Evolutionary conservation across 2,888 invertebrate species (phyloP).

Genomic region (Zaprionus obscuricornis): DNA sequence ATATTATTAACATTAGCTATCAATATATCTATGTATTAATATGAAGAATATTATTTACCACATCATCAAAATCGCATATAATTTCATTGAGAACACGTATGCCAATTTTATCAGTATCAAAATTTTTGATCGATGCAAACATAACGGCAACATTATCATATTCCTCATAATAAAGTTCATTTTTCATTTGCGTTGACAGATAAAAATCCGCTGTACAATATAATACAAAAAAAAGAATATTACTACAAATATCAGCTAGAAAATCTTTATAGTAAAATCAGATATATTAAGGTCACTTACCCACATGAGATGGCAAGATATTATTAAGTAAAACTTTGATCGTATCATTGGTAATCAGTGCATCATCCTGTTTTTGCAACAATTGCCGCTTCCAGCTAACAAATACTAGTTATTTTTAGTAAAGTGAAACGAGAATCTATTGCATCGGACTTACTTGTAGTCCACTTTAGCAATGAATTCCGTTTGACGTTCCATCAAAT

Average conservation of each 20-base stretch:
- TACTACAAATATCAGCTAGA: background rate
- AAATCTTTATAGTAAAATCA: no score
- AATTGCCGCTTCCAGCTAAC: constrained; percentile 88
- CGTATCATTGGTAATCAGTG: constrained; percentile 92
- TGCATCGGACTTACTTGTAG: constrained; percentile 85
- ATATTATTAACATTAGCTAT: background rate
- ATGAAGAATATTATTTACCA: constrained; percentile 85
- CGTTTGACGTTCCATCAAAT: constrained; percentile 94
- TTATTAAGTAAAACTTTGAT: constrained; percentile 95
- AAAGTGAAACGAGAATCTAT: constrained; percentile 2
- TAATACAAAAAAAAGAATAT: background rate
- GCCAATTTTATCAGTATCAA: constrained; percentile 87
- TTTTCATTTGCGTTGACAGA: constrained; percentile 87
- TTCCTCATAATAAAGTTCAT: constrained; percentile 93
- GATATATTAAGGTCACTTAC: constrained; percentile 85
- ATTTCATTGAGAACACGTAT: constrained; percentile 93
- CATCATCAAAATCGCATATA: constrained; percentile 95
- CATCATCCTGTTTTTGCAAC: constrained; percentile 93
- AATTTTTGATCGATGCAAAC: constrained; percentile 97
- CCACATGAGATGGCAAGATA: constrained; percentile 96
- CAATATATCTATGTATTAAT: background rate
- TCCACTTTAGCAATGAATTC: constrained; percentile 95
- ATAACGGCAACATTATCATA: constrained; percentile 96
- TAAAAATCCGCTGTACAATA: constrained; percentile 88
- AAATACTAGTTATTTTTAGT: constrained; percentile 22